These are phyloP conservation scores for Limnephilus lunatus DNA, from an alignment of 2,888 invertebrate species.

Conservation along the genomic window DNA sequence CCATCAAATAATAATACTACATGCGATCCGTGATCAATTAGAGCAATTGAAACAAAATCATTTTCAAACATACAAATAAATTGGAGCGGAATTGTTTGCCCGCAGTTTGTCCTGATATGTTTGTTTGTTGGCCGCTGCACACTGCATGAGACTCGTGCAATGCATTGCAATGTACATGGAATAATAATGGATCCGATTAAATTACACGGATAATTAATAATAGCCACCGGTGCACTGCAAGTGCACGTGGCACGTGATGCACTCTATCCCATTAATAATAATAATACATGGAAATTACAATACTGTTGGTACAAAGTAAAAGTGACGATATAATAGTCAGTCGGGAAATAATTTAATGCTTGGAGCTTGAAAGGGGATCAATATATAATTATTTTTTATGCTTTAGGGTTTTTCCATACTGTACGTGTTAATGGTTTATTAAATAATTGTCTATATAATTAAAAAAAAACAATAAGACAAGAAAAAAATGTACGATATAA, in stretches of 20 bases:
- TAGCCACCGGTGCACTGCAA: background rate
- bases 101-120: background rate
- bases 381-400: too few relatives aligned
- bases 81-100: background rate
- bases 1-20: background rate
- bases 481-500: too few relatives aligned
- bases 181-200: background rate
- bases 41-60: background rate
- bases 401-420: too few relatives aligned
- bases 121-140: background rate
- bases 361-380: too few relatives aligned
- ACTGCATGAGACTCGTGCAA: background rate
- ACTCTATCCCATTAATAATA: background rate
- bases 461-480: too few relatives aligned
- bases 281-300: background rate
- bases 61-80: background rate
- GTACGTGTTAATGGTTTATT: too few relatives aligned
- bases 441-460: too few relatives aligned
- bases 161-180: background rate
- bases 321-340: background rate
- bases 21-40: background rate
- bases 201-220: background rate
- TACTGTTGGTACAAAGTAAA: background rate
- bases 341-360: too few relatives aligned
- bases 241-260: conserved; percentile 2